Conservation (phyloP, 2,888 invertebrate genomes). For the Fragum fragum region DNA sequence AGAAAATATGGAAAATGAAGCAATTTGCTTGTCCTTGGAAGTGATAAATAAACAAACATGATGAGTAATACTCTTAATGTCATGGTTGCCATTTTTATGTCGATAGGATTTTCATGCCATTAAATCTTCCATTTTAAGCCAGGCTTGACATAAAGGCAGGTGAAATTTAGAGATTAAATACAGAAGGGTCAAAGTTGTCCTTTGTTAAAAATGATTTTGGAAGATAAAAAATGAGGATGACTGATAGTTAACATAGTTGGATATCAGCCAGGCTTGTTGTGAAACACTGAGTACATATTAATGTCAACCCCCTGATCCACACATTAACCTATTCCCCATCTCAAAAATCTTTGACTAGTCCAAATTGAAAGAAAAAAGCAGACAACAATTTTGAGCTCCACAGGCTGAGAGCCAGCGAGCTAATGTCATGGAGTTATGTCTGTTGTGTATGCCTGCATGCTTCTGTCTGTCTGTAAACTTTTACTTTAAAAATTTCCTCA, state of each 20-base stretch:
- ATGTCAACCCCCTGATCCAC: not conserved
- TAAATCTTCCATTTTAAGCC: not conserved
- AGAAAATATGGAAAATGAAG: too few species aligned
- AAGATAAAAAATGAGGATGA: not conserved
- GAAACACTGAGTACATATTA: not conserved
- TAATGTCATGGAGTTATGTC: too few species aligned
- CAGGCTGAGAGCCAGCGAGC: too few species aligned
- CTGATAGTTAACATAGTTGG: slow-evolving; percentile 2
- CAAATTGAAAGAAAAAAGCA: too few species aligned
- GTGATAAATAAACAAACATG: too few species aligned
- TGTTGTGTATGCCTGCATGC: too few species aligned
- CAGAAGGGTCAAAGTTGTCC: not conserved
- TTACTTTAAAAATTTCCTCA: too few species aligned
- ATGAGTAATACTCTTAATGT: not conserved
- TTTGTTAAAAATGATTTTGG: not conserved
- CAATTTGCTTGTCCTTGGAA: too few species aligned
- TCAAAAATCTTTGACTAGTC: too few species aligned
- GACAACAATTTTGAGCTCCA: too few species aligned
- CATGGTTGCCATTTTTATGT: not conserved
- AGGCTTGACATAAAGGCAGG: not conserved
- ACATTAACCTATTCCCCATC: too few species aligned
- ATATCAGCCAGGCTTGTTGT: not conserved
- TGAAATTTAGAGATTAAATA: not conserved
- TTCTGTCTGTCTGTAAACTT: too few species aligned
- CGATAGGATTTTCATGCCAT: not conserved